phyloP scores from a whole-genome alignment of 2,113 vertebrate genomes.

The Uropsilus gracilis region DNA sequence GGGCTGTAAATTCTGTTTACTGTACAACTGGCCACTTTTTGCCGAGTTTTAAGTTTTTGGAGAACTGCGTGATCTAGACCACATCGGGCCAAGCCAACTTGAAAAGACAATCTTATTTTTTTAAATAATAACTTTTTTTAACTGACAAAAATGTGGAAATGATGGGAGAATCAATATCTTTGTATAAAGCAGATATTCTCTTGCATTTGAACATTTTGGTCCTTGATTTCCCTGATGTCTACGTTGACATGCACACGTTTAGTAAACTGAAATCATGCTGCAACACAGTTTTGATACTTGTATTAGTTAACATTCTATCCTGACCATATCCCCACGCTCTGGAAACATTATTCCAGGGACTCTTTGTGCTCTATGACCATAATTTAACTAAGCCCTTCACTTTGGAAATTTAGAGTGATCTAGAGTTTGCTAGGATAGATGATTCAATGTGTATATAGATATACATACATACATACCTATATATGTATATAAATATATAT shows the following conservation, averaged over 20 bases:
- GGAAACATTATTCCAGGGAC: neutral
- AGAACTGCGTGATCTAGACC: neutral
- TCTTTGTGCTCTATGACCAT: neutral
- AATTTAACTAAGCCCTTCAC: neutral
- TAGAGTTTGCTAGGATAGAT: neutral
- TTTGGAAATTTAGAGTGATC: slow-evolving; percentile 21
- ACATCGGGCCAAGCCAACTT: neutral
- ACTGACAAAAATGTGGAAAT: slow-evolving; percentile 44
- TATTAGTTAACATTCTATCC: neutral
- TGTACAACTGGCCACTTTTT: neutral
- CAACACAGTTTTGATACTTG: slow-evolving; percentile 36
- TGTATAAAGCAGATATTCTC: slow-evolving; percentile 51
- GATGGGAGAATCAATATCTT: slow-evolving; percentile 28
- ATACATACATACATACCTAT: too few relatives aligned
- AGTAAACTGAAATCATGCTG: slow-evolving; percentile 12
- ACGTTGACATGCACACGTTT: slow-evolving; percentile 19
- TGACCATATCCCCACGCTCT: neutral
- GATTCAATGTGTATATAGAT: neutral
- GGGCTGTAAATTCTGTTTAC: slow-evolving; percentile 70
- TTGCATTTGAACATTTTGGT: slow-evolving; percentile 61
- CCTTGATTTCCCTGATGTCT: neutral
- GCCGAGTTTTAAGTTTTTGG: slow-evolving; percentile 15
- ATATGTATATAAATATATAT: too few relatives aligned
- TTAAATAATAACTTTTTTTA: slow-evolving; percentile 17
- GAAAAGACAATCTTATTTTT: neutral